Base-by-base conservation (phyloP, 2,797 vertebrate species). In the Tenualosa thibaudeaui region DNA sequence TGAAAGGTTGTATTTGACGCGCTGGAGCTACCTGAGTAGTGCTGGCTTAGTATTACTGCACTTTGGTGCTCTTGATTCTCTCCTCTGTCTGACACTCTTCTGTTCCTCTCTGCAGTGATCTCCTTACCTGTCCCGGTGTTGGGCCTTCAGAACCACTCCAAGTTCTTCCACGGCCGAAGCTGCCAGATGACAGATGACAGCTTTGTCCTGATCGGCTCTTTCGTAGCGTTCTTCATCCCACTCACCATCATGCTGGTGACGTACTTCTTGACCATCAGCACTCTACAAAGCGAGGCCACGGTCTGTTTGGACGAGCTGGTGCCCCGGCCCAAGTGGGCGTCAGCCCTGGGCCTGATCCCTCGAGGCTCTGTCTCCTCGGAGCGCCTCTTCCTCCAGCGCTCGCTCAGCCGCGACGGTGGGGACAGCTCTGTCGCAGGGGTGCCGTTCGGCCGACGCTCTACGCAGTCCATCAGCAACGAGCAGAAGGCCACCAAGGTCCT, bases 401-500 rank as follows among this genome's bases (percentile, higher is more conserved):
- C 97, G 0, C 92, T 97, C 84, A 96, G 96, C 90, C 95, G 94
- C 9, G 97, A 98, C 5, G 65, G 46, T 8, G 40, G 40, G 4
- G 62, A 40, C 3, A 26, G 51, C 50, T 10, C 9, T 0, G 88
- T 0, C 3, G 82, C 90, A 0, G 88, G 89, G 0, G 86, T 90
- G 5, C 87, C 89, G 68, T 94, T 95, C 0, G 96, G 97, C 62
- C 95, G 97, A 3, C 96, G 97, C 91, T 97, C 97, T 81, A 96
- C 97, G 95, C 97, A 98, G 93, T 97, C 97, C 49, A 97, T 99
- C 92, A 98, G 95, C 94, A 99, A 99, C 0, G 98, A 99, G 89
- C 98, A 98, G 92, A 99, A 98, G 90, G 98, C 98, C 0, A 98
- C 98, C 86, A 99, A 99, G 90, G 98, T 99, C 43, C 96, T 99